phyloP scores from a whole-genome alignment of 2,113 vertebrate genomes.

The Pseudois nayaur region DNA sequence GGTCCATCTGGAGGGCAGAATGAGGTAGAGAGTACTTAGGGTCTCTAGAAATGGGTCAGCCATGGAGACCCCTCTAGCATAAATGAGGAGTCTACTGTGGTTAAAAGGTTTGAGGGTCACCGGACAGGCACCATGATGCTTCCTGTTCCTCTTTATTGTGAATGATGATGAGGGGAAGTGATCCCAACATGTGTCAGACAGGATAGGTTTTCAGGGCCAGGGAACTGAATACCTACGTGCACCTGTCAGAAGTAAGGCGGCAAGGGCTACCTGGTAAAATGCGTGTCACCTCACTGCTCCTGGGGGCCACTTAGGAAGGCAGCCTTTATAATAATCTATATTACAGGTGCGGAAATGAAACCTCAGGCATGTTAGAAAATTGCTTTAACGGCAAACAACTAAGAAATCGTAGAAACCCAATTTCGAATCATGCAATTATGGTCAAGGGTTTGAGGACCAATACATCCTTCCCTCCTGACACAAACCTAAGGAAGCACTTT shows the following conservation, averaged over 20 bases:
- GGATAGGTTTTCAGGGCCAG: not conserved
- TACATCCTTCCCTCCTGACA: not conserved
- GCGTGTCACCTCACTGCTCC: not conserved
- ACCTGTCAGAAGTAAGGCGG: not conserved
- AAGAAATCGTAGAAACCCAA: not conserved
- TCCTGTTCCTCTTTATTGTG: not conserved
- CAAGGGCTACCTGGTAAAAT: not conserved
- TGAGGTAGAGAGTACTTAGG: not conserved
- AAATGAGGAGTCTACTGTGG: not conserved
- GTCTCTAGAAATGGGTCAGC: not conserved
- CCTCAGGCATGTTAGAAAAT: not conserved
- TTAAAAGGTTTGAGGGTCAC: not conserved
- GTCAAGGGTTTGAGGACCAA: not conserved
- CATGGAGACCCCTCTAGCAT: not conserved
- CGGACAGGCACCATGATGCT: not conserved
- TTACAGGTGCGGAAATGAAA: not conserved
- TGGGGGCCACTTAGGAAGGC: not conserved
- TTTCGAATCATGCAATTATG: not conserved
- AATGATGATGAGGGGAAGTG: not conserved
- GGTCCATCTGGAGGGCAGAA: conserved; percentile 80
- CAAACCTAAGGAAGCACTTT: not conserved
- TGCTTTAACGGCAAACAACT: not conserved
- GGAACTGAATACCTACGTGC: not conserved
- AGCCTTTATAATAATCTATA: not conserved
- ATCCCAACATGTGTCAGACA: too few relatives aligned